These are phyloP conservation scores for Bombus superbus DNA, from an alignment of 1,140 invertebrate genomes.

Conservation along the genomic window DNA sequence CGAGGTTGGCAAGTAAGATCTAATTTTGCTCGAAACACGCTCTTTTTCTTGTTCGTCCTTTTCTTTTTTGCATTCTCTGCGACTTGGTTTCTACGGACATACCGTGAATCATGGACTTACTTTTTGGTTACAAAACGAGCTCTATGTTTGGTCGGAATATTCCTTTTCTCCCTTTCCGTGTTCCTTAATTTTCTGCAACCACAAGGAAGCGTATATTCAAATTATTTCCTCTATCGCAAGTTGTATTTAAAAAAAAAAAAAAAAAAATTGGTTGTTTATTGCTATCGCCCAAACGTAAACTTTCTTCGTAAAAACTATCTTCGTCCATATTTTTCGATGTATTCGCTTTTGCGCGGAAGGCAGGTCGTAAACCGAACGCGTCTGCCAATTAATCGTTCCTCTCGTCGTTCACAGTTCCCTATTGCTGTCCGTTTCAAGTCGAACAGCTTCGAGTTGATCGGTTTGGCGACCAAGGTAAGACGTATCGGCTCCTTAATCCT, in stretches of 20 bases:
- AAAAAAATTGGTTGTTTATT: no score
- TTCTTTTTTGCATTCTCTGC: neutral
- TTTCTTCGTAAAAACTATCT: no score
- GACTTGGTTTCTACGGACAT: neutral
- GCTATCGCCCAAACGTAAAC: no score
- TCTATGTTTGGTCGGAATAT: neutral
- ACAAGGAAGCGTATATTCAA: no score
- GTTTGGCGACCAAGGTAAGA: neutral
- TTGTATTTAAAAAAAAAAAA: no score
- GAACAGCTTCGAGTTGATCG: neutral
- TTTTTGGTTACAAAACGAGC: neutral
- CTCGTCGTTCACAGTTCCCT: neutral
- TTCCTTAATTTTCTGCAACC: no score
- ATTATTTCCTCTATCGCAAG: no score
- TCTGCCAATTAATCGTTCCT: neutral
- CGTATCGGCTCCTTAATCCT: neutral
- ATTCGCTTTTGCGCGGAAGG: no score
- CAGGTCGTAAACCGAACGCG: neutral
- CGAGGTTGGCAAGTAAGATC: neutral
- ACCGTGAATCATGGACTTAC: constrained; percentile 13
- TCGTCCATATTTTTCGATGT: no score
- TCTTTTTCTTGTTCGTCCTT: neutral
- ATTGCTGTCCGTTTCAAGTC: neutral
- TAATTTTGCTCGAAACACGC: neutral
- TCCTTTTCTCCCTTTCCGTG: no score